These are phyloP conservation scores for Spinibarbus caldwelli DNA, from an alignment of 2,797 vertebrate genomes.

Conservation along the genomic window DNA sequence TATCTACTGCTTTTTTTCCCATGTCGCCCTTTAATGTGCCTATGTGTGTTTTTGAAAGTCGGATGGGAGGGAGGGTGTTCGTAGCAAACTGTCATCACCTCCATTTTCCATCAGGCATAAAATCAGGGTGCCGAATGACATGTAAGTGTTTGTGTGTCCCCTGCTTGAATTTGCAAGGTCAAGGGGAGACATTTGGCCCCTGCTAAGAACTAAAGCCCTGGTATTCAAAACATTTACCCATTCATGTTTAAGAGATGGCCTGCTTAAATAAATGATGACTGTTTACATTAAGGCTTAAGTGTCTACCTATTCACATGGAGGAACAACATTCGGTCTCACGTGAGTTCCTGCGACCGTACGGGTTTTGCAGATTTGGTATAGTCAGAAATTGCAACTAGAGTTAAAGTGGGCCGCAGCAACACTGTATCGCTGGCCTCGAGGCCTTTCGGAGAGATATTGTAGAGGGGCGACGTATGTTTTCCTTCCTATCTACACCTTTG, in stretches of 20 bases:
- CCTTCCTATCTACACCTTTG: conserved; percentile 57
- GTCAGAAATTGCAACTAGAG: neutral
- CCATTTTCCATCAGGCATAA: conserved; percentile 49
- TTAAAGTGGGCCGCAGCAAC: conserved; percentile 8
- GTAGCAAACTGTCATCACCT: conserved; percentile 21
- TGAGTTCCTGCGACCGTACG: conserved; percentile 70
- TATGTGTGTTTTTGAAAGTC: conserved; percentile 43
- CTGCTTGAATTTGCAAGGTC: conserved; percentile 60
- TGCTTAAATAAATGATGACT: conserved; percentile 84
- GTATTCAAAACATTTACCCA: conserved; percentile 79
- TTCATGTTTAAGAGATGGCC: conserved; percentile 82
- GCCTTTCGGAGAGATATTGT: conserved; percentile 45
- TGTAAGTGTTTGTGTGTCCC: conserved; percentile 57
- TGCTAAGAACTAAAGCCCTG: conserved; percentile 71
- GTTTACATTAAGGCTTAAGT: conserved; percentile 77
- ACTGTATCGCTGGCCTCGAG: conserved; percentile 16
- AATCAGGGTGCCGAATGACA: conserved; percentile 60
- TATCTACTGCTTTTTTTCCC: neutral
- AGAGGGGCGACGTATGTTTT: conserved; percentile 52
- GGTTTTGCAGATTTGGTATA: conserved; percentile 7
- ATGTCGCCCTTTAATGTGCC: conserved; percentile 10
- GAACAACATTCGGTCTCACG: conserved; percentile 76
- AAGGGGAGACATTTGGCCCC: conserved; percentile 74
- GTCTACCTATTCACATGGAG: conserved; percentile 77
- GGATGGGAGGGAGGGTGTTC: conserved; percentile 19